Evolutionary conservation across 2,888 invertebrate species (phyloP).

Genomic region (Holacanthella duospinosa): DNA sequence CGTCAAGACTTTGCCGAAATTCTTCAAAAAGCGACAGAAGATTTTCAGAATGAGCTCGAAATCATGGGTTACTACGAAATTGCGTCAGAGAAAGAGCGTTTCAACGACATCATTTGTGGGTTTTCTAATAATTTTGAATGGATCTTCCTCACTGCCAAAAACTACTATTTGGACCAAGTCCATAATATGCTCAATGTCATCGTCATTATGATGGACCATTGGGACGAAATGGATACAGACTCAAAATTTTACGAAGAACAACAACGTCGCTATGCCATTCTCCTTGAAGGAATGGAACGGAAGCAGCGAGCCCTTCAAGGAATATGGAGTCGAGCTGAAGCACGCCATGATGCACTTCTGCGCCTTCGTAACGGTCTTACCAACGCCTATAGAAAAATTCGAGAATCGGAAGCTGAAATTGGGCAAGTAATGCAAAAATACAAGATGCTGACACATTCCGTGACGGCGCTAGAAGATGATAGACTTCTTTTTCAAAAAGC

Average conservation of each 20-base stretch:
- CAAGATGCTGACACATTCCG: neutral
- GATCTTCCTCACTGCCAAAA: neutral
- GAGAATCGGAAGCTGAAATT: neutral
- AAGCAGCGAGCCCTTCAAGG: neutral
- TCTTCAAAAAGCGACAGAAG: neutral
- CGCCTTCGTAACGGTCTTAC: neutral
- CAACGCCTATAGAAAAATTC: neutral
- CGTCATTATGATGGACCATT: neutral
- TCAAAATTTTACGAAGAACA: neutral
- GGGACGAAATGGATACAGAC: neutral
- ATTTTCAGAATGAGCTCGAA: neutral
- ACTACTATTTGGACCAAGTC: neutral
- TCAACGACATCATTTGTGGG: neutral
- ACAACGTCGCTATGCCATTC: neutral
- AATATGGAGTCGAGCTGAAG: neutral
- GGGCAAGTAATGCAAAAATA: neutral
- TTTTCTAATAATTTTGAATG: constrained; percentile 2
- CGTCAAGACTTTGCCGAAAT: neutral
- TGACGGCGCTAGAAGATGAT: neutral
- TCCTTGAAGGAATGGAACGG: neutral
- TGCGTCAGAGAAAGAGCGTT: neutral
- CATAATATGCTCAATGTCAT: neutral
- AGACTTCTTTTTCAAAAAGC: neutral
- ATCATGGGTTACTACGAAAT: neutral
- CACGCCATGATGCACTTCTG: neutral